These are phyloP conservation scores for Escarpia spicata DNA, from an alignment of 2,888 invertebrate genomes.

Conservation along the genomic window DNA sequence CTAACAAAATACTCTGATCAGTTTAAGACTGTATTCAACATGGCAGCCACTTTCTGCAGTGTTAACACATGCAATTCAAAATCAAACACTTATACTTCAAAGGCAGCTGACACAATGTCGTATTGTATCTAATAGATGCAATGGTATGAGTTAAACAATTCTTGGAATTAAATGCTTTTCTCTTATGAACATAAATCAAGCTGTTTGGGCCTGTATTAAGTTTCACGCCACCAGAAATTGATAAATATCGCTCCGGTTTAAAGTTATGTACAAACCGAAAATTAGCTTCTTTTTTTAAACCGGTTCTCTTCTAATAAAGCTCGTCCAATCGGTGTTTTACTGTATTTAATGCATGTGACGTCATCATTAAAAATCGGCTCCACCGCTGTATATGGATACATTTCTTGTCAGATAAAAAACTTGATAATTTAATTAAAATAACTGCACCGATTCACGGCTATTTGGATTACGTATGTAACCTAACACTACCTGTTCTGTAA, in stretches of 20 bases:
- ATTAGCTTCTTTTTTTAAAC: neutral
- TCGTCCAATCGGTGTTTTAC: neutral
- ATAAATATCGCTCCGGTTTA: no score
- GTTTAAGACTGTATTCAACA: neutral
- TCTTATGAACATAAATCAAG: neutral
- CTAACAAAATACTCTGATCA: no score
- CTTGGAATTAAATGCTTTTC: neutral
- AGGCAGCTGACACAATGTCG: neutral
- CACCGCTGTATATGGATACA: no score
- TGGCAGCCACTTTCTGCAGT: neutral
- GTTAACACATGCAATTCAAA: neutral
- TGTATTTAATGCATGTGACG: no score
- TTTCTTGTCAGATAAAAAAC: no score
- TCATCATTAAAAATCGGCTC: no score
- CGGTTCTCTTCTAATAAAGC: neutral
- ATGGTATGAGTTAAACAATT: neutral
- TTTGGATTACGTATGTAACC: no score
- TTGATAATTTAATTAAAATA: no score
- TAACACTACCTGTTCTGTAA: no score
- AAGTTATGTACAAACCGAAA: no score
- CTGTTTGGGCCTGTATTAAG: neutral
- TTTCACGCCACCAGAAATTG: neutral
- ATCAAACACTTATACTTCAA: neutral
- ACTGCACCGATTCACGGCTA: no score
- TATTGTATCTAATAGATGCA: neutral